Conservation (phyloP, 2,888 invertebrate genomes). For the Antitype chi region DNA sequence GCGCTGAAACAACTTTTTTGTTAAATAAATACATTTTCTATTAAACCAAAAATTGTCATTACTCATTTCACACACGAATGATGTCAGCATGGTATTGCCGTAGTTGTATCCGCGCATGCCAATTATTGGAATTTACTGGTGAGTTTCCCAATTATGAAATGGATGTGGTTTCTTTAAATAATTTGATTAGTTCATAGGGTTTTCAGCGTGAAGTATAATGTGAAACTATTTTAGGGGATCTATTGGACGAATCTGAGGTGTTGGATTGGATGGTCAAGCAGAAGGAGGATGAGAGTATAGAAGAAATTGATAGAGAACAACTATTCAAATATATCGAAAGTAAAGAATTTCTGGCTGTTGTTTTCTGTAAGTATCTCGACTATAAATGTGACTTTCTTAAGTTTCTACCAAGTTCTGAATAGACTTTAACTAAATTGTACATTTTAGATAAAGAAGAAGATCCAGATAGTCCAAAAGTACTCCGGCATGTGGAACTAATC, state of each 20-base stretch:
- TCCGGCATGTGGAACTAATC: slow-evolving; percentile 96
- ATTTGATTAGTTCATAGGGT: slow-evolving; percentile 71
- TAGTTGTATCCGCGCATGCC: slow-evolving; percentile 88
- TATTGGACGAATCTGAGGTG: slow-evolving; percentile 94
- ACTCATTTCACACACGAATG: slow-evolving; percentile 86
- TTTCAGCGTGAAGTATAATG: slow-evolving; percentile 74
- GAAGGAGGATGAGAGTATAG: slow-evolving; percentile 97
- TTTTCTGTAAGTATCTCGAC: slow-evolving; percentile 95
- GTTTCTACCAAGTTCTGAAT: neutral
- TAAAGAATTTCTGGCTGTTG: slow-evolving; percentile 97
- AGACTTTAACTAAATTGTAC: neutral
- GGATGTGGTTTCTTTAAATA: slow-evolving; percentile 89
- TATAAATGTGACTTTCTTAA: neutral
- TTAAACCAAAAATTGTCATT: slow-evolving; percentile 82
- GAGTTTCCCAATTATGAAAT: slow-evolving; percentile 86
- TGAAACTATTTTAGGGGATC: slow-evolving; percentile 88
- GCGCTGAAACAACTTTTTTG: slow-evolving; percentile 87
- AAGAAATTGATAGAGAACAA: slow-evolving; percentile 96
- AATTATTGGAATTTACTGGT: slow-evolving; percentile 87
- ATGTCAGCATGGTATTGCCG: slow-evolving; percentile 90
- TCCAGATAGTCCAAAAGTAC: slow-evolving; percentile 94
- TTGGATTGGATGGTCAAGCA: slow-evolving; percentile 98
- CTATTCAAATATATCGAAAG: slow-evolving; percentile 96
- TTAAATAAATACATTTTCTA: slow-evolving; percentile 89
- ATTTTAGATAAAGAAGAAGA: slow-evolving; percentile 95